Base-by-base conservation (phyloP, 2,797 vertebrate genomes). In the Sorex maritimensis region DNA sequence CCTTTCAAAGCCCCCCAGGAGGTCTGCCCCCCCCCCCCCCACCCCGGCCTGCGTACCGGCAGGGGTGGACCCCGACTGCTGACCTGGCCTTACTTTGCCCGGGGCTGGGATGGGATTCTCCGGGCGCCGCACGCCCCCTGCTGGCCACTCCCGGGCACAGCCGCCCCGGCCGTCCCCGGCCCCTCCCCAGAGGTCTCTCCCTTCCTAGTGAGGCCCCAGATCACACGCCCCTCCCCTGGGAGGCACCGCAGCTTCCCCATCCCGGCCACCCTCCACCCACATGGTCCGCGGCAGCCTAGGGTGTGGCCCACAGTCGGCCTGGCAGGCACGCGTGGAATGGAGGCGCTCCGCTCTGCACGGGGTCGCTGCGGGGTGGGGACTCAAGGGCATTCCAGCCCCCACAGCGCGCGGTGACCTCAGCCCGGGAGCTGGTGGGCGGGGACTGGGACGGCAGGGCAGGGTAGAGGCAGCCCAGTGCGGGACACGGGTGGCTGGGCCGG, bases 121-220 rank as follows among this genome's bases (percentile, higher is more conserved):
- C 0, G 3, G 92, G 94, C 81, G 26, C 94, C 88, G 94, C 6
- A 61, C 17, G 92, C 97, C 98, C 98, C 97, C 98, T 98, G 94
- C 96, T 15, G 98, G 96, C 0, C 6, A 93, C 82, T 52, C 0
- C 1, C 2, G 85, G 21, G 23, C 2, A 63, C 74, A 73, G 80
- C 97, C 95, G 73, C 0, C 0, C 10, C 12, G 52, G 38, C n/a
- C 41, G n/a, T 26, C 14, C 52, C n/a, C 41, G 30, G 21, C 17
- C 21, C 46, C 44, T 38, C 0, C 0, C 13, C 41, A 12, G 2
- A 14, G 23, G 12, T 9, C 14, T 11, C 0, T 23, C 34, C 15
- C 2, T 26, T 24, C 1, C 0, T 5, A 46, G 2, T 30, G 58
- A 68, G 46, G 44, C n/a, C 83, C 26, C 38, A 44, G n/a, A 52